Evolutionary conservation across 2,113 vertebrate species (phyloP).

Genomic region (cat (Felis catus)): F.catus_Fca126_mat1.0 CM031421.1:76426001-76426500

Average conservation of each 20-base stretch:
- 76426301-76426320: constrained; percentile 95
- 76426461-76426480: background rate
- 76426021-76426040: background rate
- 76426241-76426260: constrained; percentile 90
- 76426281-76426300: constrained; percentile 89
- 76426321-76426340: constrained; percentile 92
- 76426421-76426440: background rate
- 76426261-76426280: constrained; percentile 95
- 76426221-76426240: constrained; percentile 90
- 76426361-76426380: background rate
- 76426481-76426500: background rate
- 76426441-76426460: background rate
- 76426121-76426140: background rate
- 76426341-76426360: background rate
- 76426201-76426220: background rate
- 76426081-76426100: background rate
- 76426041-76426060: background rate
- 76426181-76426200: background rate
- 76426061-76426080: background rate
- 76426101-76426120: background rate
- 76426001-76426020: background rate
- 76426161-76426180: background rate
- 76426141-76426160: background rate
- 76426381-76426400: background rate
- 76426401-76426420: background rate